Evolutionary conservation across 2,888 invertebrate genomes (phyloP).

Genomic region (Epicampocera succincta): DNA sequence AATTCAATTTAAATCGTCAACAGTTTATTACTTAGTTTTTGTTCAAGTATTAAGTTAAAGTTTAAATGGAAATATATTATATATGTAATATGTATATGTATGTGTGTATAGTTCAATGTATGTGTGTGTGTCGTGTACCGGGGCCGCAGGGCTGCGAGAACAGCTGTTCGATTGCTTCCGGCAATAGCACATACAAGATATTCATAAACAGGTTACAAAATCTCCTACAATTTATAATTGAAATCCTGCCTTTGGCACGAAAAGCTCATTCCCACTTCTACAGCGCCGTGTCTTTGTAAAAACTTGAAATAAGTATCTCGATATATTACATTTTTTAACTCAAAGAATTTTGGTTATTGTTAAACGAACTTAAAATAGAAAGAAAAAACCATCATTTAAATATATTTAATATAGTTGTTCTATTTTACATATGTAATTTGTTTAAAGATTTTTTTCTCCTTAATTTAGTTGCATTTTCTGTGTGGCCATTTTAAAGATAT

Average conservation of each 20-base stretch:
- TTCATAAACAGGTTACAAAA: background rate
- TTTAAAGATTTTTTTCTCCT: constrained; percentile 46
- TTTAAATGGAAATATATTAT: constrained; percentile 54
- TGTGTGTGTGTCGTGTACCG: constrained; percentile 66
- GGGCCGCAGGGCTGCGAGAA: constrained; percentile 23
- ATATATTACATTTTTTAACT: constrained; percentile 42
- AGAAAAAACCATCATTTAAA: no score
- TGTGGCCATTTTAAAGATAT: constrained; percentile 66
- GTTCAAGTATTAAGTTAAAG: constrained; percentile 52
- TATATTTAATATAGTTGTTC: constrained; percentile 8
- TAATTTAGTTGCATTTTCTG: constrained; percentile 72
- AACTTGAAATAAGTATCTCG: constrained; percentile 37
- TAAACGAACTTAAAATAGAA: constrained; percentile 23
- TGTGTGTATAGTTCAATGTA: constrained; percentile 75
- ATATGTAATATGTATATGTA: constrained; percentile 70
- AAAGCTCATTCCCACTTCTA: constrained; percentile 1
- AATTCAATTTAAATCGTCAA: constrained; percentile 73
- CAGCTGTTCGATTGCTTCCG: background rate
- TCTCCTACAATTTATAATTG: background rate
- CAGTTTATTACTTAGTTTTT: constrained; percentile 71
- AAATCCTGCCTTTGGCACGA: background rate
- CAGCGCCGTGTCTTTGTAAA: background rate
- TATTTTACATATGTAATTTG: constrained; percentile 54
- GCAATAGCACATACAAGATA: background rate
- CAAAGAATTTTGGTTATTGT: constrained; percentile 10